A percentile compares a stretch with the other conserved stretches of the same genome.
Conservation (phyloP, 2,888 invertebrate species). For the Nezara viridula region DNA sequence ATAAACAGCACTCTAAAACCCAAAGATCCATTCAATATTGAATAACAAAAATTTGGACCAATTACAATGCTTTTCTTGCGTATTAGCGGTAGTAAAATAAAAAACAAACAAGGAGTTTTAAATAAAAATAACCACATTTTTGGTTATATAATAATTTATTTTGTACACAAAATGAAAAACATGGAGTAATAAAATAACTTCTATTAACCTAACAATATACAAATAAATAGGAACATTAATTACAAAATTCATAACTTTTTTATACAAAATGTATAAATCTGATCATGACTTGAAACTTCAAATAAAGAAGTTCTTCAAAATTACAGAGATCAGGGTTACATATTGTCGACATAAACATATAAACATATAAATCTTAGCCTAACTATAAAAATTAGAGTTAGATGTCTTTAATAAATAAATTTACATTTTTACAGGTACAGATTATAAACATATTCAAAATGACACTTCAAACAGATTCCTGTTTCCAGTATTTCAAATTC, state of each 20-base stretch:
- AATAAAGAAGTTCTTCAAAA: constrained; percentile 19
- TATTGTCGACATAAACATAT: not conserved
- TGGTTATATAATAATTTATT: not conserved
- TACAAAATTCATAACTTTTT: not conserved
- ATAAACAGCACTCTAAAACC: too few relatives aligned
- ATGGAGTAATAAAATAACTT: constrained; percentile 27
- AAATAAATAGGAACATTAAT: constrained; percentile 56
- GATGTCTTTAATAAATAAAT: constrained; percentile 53
- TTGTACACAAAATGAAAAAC: constrained; percentile 18
- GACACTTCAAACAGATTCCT: constrained; percentile 55
- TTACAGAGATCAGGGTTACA: constrained; percentile 46
- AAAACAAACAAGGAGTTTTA: not conserved
- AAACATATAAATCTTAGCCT: not conserved
- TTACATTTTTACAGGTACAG: constrained; percentile 54
- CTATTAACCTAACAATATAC: constrained; percentile 36
- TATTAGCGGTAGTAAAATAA: too few relatives aligned
- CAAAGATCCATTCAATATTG: too few relatives aligned
- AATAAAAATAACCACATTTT: not conserved
- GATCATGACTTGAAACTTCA: constrained; percentile 24
- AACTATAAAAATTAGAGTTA: constrained; percentile 14
- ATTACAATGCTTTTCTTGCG: too few relatives aligned
- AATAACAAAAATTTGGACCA: too few relatives aligned
- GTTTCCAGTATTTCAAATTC: constrained; percentile 69
- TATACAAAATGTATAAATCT: constrained; percentile 29
- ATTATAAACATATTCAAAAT: not conserved